phyloP scores from a whole-genome alignment of 2,888 invertebrate genomes.

The Plemyria rubiginata region DNA sequence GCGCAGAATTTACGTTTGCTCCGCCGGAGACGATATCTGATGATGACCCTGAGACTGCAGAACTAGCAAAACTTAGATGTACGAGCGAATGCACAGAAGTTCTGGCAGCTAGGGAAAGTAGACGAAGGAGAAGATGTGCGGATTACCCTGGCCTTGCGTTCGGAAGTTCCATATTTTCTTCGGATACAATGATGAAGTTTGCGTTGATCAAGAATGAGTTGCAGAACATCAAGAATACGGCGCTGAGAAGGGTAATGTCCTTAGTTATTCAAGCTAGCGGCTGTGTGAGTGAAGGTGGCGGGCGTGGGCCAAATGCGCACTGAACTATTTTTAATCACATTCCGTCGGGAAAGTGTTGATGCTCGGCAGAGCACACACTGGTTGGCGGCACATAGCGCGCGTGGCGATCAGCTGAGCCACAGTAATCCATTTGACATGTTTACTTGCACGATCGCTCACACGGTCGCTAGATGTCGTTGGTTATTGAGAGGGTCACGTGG shows the following conservation, averaged over 20 bases:
- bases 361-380: constrained; percentile 47
- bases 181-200: constrained; percentile 99
- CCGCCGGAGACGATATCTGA: constrained; percentile 74
- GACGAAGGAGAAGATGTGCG: constrained; percentile 91
- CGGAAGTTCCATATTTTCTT: constrained; percentile 96
- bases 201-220: constrained; percentile 98
- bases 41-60: constrained; percentile 91
- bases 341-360: constrained; percentile 65
- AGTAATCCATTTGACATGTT: constrained; percentile 78
- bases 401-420: constrained; percentile 81
- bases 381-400: constrained; percentile 59
- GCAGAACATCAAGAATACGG: constrained; percentile 98
- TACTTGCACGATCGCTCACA: constrained; percentile 63
- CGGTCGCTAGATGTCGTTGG: constrained; percentile 73
- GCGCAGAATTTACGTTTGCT: constrained; percentile 69
- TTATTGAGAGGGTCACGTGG: constrained; percentile 47
- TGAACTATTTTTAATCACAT: constrained; percentile 79
- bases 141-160: constrained; percentile 97
- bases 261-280: constrained; percentile 72
- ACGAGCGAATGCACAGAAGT: constrained; percentile 95
- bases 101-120: constrained; percentile 92
- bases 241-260: constrained; percentile 96
- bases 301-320: constrained; percentile 78
- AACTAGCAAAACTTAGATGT: constrained; percentile 93
- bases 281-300: constrained; percentile 65